phyloP scores from a whole-genome alignment of 2,888 invertebrate species.

The Lithodes maja region DNA sequence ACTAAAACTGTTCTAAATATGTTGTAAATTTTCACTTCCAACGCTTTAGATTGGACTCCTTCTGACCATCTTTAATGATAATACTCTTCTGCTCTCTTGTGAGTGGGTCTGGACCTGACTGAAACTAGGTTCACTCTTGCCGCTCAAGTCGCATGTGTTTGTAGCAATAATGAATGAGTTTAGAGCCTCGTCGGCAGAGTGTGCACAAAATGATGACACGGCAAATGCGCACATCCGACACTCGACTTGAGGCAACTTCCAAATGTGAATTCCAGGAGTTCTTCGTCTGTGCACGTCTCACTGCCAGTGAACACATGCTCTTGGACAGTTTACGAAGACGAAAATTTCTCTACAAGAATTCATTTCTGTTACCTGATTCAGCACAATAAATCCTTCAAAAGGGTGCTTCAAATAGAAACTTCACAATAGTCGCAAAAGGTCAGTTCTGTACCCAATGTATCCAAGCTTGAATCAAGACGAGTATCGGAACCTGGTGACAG shows the following conservation, averaged over 20 bases:
- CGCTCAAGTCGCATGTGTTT: conserved; percentile 39
- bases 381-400: conserved; percentile 32
- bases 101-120: conserved; percentile 33
- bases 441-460: conserved; percentile 8
- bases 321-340: conserved; percentile 11
- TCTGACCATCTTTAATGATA: conserved; percentile 5
- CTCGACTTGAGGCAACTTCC: conserved; percentile 36
- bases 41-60: not conserved
- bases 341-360: conserved; percentile 19
- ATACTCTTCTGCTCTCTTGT: conserved; percentile 29
- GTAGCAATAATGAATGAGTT: conserved; percentile 39
- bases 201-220: conserved; percentile 40
- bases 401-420: conserved; percentile 24
- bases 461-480: conserved; percentile 28
- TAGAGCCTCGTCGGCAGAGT: conserved; percentile 27
- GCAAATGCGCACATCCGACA: conserved; percentile 31
- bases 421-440: conserved; percentile 14
- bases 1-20: too few species aligned
- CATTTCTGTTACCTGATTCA: conserved; percentile 19
- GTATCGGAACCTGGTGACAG: conserved; percentile 38
- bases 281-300: conserved; percentile 19
- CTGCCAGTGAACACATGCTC: conserved; percentile 18
- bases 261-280: conserved; percentile 14
- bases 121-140: conserved; percentile 34
- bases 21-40: not conserved